These are phyloP conservation scores for Melanotaenia parkinsoni DNA, from an alignment of 2,797 vertebrate species.

Conservation along the genomic window DNA sequence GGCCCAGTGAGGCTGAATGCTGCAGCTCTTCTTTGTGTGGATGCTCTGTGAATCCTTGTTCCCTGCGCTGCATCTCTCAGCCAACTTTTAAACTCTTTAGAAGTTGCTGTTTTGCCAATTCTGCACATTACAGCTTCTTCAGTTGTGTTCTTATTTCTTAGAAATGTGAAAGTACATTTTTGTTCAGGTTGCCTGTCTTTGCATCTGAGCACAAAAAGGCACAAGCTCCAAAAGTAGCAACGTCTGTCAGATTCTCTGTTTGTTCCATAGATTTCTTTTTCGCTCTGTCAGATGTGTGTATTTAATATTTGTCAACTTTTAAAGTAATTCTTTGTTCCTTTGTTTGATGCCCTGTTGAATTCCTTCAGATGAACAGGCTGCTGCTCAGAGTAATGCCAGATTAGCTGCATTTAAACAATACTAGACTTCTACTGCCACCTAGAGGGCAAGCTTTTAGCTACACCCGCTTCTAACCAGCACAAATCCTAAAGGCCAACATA, in stretches of 20 bases:
- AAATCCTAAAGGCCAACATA: background rate
- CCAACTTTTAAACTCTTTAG: conserved; percentile 46
- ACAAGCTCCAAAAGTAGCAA: conserved; percentile 29
- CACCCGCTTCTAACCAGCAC: conserved; percentile 23
- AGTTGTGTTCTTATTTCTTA: conserved; percentile 17
- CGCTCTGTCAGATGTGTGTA: background rate
- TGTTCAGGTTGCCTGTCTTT: conserved; percentile 21
- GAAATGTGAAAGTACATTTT: conserved; percentile 16
- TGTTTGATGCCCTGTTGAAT: background rate
- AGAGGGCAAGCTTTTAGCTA: conserved; percentile 41
- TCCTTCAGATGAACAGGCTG: conserved; percentile 6
- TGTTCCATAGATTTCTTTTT: conserved; percentile 4
- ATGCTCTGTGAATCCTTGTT: conserved; percentile 66
- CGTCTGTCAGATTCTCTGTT: background rate
- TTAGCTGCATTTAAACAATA: conserved; percentile 26
- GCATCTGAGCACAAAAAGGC: conserved; percentile 36
- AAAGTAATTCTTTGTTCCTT: background rate
- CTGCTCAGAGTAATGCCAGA: conserved; percentile 29
- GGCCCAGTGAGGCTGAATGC: background rate
- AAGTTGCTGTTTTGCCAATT: conserved; percentile 48
- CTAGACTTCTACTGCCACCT: conserved; percentile 45
- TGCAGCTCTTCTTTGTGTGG: conserved; percentile 44
- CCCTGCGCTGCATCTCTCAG: conserved; percentile 55
- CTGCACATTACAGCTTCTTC: conserved; percentile 44
- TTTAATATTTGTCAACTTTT: conserved; percentile 16